Conservation (phyloP, 2,888 invertebrate genomes). For the Chrysolina oricalcia region DNA sequence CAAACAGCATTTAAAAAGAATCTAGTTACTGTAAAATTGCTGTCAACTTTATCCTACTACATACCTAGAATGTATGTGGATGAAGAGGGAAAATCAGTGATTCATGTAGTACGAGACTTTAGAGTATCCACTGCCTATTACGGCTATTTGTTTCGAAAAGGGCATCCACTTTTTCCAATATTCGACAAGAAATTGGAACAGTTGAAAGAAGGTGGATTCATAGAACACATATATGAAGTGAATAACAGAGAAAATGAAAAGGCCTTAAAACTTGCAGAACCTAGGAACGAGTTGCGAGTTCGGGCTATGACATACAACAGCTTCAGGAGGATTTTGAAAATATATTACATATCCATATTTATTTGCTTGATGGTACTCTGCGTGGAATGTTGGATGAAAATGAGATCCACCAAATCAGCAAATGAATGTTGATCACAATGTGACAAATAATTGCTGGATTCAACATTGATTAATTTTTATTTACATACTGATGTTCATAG, state of each 20-base stretch:
- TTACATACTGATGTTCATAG: too few relatives aligned
- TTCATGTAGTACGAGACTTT: not conserved
- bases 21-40: slow-evolving; percentile 1
- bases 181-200: slow-evolving; percentile 10
- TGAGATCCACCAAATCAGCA: too few relatives aligned
- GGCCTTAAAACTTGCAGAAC: not conserved
- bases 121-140: not conserved
- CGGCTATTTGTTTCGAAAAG: slow-evolving; percentile 10
- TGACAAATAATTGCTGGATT: too few relatives aligned
- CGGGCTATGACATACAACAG: not conserved
- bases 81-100: slow-evolving; percentile 3
- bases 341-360: not conserved
- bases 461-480: too few relatives aligned
- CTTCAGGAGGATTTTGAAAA: slow-evolving; percentile 4
- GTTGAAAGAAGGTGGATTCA: slow-evolving; percentile 13
- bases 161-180: not conserved
- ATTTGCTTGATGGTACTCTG: not conserved
- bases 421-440: too few relatives aligned
- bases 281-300: not conserved
- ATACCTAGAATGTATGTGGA: slow-evolving; percentile 1
- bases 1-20: slow-evolving; percentile 6
- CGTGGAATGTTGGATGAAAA: not conserved
- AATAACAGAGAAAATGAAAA: not conserved
- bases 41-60: not conserved
- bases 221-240: not conserved